Base-by-base conservation (phyloP, 2,113 vertebrate species). In the Odontesthes bonariensis region DNA sequence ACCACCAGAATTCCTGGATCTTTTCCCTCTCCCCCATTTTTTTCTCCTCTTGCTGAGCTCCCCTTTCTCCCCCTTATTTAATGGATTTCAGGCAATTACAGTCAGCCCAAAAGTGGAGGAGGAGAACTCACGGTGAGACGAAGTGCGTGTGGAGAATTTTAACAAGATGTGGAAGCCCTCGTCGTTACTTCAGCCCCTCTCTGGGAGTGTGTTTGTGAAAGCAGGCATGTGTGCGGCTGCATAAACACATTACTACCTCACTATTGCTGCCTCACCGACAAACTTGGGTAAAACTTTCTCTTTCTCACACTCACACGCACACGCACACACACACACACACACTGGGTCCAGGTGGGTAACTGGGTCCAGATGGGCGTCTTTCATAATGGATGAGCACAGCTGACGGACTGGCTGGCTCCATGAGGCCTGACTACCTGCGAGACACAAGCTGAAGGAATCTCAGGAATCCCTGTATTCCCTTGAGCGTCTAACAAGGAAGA, bases 1-100 rank as follows among this genome's bases (percentile, higher is more conserved):
- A 88, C 86, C 76, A 87, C 75, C 80, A 88, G 66, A 88, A 77
- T 60, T 52, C 27, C 83, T 89, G 84, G 85, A 88, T 71, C 33
- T 61, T 72, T 81, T 80, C 80, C 78, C 53, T 62, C 68, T 70
- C 69, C 57, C 73, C 79, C n/a, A 52, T 84, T 83, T 80, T 82
- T 27, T 62, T 46, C 20, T 47, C 42, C 74, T 77, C 74, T 83
- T 42, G 35, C 69, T 19, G 55, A 73, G 75, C 75, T 69, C 75
- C 77, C 54, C 75, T 62, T 61, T 65, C 74, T 19, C 72, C 75
- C 77, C 85, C 78, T 83, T 88, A 88, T 88, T 90, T 86, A 92
- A 92, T 89, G 87, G 86, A 91, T 93, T 91, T 88, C 83, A 88
- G 80, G 88, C 87, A 92, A 93, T 92, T 91, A 91, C 79, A 89